Percentiles rank a stretch among this genome's conserved stretches.
phyloP scores from a whole-genome alignment of 2,113 vertebrate genomes.

The Emydocephalus ijimae region DNA sequence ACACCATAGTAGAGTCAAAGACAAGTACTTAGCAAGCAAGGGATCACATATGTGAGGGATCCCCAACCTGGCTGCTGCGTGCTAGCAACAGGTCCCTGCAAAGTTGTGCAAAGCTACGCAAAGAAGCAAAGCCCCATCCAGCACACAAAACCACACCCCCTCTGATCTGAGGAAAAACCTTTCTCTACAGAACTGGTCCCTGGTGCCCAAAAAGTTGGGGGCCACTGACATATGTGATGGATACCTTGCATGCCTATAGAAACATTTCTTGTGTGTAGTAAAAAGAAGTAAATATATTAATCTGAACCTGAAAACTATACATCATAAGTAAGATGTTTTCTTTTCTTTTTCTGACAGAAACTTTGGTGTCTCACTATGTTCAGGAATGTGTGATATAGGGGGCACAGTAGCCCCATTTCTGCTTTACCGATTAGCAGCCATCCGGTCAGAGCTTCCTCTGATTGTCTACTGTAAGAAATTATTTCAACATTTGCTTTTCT shows the following conservation, averaged over 20 bases:
- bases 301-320: background rate
- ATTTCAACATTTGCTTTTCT: background rate
- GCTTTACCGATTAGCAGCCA: conserved; percentile 81
- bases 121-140: too few relatives aligned
- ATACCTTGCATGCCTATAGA: background rate
- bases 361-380: conserved; percentile 88
- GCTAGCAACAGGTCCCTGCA: too few relatives aligned
- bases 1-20: background rate
- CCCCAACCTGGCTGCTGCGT: too few relatives aligned
- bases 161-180: too few relatives aligned
- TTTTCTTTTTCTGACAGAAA: conserved; percentile 74
- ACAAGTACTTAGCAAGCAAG: background rate
- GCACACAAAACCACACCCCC: too few relatives aligned
- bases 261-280: background rate
- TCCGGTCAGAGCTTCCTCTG: conserved; percentile 90
- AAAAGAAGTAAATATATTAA: background rate
- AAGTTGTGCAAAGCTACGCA: too few relatives aligned
- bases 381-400: conserved; percentile 84
- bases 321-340: background rate
- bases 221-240: background rate
- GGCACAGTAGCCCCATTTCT: conserved; percentile 87
- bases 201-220: too few relatives aligned
- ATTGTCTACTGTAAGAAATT: conserved; percentile 85
- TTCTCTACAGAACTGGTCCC: too few relatives aligned
- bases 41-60: background rate